Evolutionary conservation across 1,140 invertebrate species (phyloP), one percentile per base, ranked within the genome.

Genomic region (Pogonognathellus flavescens): DNA sequence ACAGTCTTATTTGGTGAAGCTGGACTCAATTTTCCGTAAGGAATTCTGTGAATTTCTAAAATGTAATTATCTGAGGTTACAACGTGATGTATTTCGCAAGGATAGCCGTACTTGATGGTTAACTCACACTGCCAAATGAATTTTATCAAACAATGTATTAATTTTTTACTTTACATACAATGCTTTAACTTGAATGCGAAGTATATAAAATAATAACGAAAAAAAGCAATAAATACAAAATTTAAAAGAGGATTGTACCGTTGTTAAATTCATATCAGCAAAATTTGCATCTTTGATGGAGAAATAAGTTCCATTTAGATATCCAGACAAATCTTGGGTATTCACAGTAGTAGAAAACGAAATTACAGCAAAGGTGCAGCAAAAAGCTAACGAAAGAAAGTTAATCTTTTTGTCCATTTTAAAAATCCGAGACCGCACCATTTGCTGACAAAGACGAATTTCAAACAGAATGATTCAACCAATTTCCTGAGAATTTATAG

Each of bases 71-170:
- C 87, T 25, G 86, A 53, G 6, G 87, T 89, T 1, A 62, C 55
- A 10, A 88, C 88, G 18, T 84, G 1, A 83, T 89, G 87, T 14
- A 82, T 83, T 81, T 89, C 88, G 0, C 83, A 86, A 7, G 87
- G 87, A 57, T 88, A 89, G 6, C 88, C 88, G 18, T 85, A 14
- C 18, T 88, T 85, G 20, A 14, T 18, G 60, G 88, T 88, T 14
- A 89, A 20, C 13, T 85, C 50, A 1, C 87, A 85, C 88, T 89
- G 31, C 59, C 90, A 92, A 70, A n/a, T 59, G 18, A 62, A 8
- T 25, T 2, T 25, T 13, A 62, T 22, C 22, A 2, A 22, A 22
- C 22, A 22, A 11, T 62, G 0, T 3, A 1, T 60, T 20, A 9
- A n/a, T 20, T 20, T 16, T 55, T 5, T 14, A 55, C 53, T 55